These are phyloP conservation scores for Zootoca vivipara DNA, from an alignment of 2,113 vertebrate genomes.

Conservation along the genomic window DNA sequence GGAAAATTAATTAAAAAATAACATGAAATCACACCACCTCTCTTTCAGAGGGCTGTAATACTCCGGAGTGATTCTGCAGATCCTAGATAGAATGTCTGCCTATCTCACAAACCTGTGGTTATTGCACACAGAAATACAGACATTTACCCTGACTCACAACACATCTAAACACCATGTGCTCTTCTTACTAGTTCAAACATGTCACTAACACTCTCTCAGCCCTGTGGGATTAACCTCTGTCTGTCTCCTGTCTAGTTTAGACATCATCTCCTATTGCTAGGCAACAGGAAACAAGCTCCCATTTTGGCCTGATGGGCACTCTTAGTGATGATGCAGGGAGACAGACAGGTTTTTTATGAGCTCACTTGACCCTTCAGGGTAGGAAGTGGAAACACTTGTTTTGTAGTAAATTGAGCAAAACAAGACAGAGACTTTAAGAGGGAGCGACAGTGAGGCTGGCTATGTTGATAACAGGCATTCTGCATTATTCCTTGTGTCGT, in stretches of 20 bases:
- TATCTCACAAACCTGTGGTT: conserved; percentile 44
- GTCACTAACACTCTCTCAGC: conserved; percentile 43
- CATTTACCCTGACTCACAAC: conserved; percentile 50
- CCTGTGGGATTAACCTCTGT: conserved; percentile 66
- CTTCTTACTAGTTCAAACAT: conserved; percentile 61
- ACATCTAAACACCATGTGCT: conserved; percentile 53
- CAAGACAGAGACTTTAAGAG: conserved; percentile 54
- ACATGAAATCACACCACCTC: conserved; percentile 12
- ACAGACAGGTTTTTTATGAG: conserved; percentile 58
- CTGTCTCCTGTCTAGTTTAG: conserved; percentile 55
- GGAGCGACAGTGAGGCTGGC: conserved; percentile 43
- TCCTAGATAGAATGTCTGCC: accelerated
- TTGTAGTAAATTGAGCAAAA: conserved; percentile 70
- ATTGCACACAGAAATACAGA: conserved; percentile 31
- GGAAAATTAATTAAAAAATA: too few relatives aligned
- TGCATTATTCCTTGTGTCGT: not conserved
- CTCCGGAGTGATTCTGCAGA: not conserved
- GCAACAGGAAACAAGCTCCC: conserved; percentile 38
- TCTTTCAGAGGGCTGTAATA: not conserved
- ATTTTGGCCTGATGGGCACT: conserved; percentile 55
- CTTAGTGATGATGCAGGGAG: conserved; percentile 54
- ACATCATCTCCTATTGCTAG: conserved; percentile 42
- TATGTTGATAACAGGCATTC: conserved; percentile 31
- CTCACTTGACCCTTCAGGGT: conserved; percentile 68
- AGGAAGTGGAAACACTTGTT: conserved; percentile 67